Base-by-base conservation (phyloP, 1,140 invertebrate genomes). In the Pachyrhynchus sulphureomaculatus region DNA sequence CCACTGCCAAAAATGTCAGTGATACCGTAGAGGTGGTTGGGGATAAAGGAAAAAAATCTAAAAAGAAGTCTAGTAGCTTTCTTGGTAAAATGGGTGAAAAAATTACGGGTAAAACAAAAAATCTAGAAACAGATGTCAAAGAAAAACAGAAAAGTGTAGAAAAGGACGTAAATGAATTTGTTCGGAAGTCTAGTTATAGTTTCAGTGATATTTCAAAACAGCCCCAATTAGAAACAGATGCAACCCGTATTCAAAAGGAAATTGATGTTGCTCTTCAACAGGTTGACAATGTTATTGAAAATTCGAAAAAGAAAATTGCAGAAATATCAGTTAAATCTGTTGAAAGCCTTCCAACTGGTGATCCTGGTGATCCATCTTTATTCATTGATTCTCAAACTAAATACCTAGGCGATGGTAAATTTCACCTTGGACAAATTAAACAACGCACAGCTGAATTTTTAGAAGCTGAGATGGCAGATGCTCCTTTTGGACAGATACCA, bases 311-410 rank as follows among this genome's bases (percentile, higher is more conserved):
- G 60, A 71, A 45, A 58, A 68, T 66, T 57, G 12, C 36, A 15
- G 69, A 71, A 36, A 51, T 61, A 5, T 59, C 67, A 42, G 49
- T 52, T 24, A 71, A 69, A 65, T 53, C 49, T 24, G 39, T 34
- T 18, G 58, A 61, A 53, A 32, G 10, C 17, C 13, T 61, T 3
- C 42, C 58, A 24, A 18, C 13, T 4, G 33, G 44, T 24, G 13
- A 39, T 29, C 2, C 2, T 2, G 26, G 26, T 21, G 47, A 59
- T 41, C 32, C 39, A 18, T 26, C 33, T 12, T 21, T 54, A 12
- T 36, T 33, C 1, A 20, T 48, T 13, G 48, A 54, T 41, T 21
- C 39, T n/a, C 29, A 45, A 4, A 17, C 53, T 47, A 52, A 44
- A 52, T 47, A 45, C 44, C 23, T 41, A 45, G 49, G 20, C 0